Conservation (phyloP, 2,113 vertebrate species). For the Cynocephalus volans region DNA sequence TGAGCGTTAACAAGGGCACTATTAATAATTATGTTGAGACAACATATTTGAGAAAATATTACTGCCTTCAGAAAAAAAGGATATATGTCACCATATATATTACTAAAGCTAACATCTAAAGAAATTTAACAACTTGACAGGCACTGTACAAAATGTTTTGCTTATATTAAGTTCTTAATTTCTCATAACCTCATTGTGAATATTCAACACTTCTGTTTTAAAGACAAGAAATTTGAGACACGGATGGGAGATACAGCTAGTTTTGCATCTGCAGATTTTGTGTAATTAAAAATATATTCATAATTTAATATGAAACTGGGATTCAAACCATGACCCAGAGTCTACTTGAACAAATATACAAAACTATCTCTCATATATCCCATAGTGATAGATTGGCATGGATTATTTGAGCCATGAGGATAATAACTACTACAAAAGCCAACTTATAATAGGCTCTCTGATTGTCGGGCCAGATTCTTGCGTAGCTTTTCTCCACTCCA, state of each 20-base stretch:
- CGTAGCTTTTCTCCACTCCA: neutral
- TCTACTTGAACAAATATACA: neutral
- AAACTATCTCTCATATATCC: fast-evolving
- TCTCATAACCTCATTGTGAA: neutral
- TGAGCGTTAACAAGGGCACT: neutral
- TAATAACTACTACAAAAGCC: neutral
- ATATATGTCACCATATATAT: too few relatives aligned
- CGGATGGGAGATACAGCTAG: neutral
- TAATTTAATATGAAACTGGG: neutral
- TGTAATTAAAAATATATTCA: neutral
- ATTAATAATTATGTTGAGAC: neutral
- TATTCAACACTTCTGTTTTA: neutral
- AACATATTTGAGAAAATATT: neutral
- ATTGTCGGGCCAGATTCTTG: neutral
- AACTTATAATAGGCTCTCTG: neutral
- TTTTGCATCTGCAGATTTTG: neutral
- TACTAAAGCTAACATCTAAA: neutral
- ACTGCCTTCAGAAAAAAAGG: neutral
- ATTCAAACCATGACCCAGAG: neutral
- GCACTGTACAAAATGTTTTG: neutral
- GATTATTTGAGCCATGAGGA: neutral
- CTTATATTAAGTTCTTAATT: neutral
- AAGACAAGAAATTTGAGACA: neutral
- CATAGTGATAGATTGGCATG: too few relatives aligned
- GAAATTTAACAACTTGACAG: neutral